phyloP scores from a whole-genome alignment of 2,888 invertebrate species.

The Pollenia amentaria region DNA sequence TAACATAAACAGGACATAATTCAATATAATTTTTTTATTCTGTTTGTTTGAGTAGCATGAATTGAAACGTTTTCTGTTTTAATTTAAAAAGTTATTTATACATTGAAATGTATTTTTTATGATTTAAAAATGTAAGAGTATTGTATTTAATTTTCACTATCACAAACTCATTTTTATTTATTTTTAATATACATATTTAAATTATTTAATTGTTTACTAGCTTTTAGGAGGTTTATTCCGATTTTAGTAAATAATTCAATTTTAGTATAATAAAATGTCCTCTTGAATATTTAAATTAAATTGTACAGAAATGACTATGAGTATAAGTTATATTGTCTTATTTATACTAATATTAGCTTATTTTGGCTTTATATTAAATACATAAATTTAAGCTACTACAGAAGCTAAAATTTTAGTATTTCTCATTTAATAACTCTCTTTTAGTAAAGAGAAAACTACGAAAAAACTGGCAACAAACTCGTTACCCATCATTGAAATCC shows the following conservation, averaged over 20 bases:
- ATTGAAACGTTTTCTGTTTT: slow-evolving; percentile 23
- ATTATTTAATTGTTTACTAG: slow-evolving; percentile 9
- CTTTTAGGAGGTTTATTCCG: background rate
- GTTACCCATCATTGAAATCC: no score
- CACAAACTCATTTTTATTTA: slow-evolving; percentile 14
- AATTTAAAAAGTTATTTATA: slow-evolving; percentile 32
- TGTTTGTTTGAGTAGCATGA: slow-evolving; percentile 14
- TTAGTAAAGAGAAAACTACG: no score
- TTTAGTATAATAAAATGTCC: background rate
- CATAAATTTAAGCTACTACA: no score
- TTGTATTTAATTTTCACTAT: slow-evolving; percentile 11
- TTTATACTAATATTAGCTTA: no score
- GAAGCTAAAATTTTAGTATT: no score
- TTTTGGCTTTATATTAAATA: no score
- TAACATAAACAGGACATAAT: slow-evolving; percentile 5
- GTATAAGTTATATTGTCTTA: no score
- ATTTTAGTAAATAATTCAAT: background rate
- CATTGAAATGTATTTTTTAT: slow-evolving; percentile 16
- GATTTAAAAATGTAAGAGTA: slow-evolving; percentile 22
- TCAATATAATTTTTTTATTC: background rate
- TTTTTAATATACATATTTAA: slow-evolving; percentile 10
- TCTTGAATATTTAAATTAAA: no score
- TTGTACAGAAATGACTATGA: no score
- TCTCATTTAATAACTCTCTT: no score
- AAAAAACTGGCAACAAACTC: no score